phyloP scores from a whole-genome alignment of 2,888 invertebrate genomes.

The Acleris cristana region DNA sequence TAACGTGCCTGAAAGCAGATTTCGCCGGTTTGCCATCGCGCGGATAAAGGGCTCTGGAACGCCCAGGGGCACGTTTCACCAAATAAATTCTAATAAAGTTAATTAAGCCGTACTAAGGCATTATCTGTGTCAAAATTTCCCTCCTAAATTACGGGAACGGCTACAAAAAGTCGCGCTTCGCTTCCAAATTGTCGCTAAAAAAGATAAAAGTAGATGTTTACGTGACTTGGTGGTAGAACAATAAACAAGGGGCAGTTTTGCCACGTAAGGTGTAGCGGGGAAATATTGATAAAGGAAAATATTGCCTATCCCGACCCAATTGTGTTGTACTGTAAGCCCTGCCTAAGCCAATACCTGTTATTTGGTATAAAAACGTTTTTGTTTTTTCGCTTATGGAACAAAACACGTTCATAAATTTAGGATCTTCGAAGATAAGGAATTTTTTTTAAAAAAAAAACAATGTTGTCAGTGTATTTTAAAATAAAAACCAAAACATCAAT shows the following conservation, averaged over 20 bases:
- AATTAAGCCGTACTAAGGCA: conserved; percentile 74
- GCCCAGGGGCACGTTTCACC: conserved; percentile 60
- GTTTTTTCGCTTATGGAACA: too few species aligned
- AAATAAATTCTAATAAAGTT: conserved; percentile 81
- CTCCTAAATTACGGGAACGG: conserved; percentile 64
- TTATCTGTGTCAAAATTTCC: conserved; percentile 74
- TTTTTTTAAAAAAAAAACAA: too few species aligned
- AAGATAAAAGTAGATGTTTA: conserved; percentile 61
- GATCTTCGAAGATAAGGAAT: too few species aligned
- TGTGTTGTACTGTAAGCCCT: too few species aligned
- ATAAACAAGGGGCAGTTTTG: conserved; percentile 24
- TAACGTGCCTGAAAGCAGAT: conserved; percentile 50
- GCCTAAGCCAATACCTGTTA: too few species aligned
- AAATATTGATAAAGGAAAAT: conserved; percentile 28
- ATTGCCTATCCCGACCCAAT: neutral
- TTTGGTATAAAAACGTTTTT: too few species aligned
- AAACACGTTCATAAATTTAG: too few species aligned
- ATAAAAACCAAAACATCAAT: too few species aligned
- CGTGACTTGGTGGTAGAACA: conserved; percentile 60
- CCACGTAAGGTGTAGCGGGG: conserved; percentile 19
- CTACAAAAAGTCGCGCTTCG: conserved; percentile 53
- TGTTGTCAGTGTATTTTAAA: too few species aligned
- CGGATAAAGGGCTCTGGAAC: conserved; percentile 51
- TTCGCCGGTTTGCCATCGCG: conserved; percentile 46
- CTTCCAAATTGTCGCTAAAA: conserved; percentile 56